Percentiles rank a stretch among this genome's conserved stretches.
phyloP scores from a whole-genome alignment of 2,113 vertebrate genomes.

The Dasypus novemcinctus region DNA sequence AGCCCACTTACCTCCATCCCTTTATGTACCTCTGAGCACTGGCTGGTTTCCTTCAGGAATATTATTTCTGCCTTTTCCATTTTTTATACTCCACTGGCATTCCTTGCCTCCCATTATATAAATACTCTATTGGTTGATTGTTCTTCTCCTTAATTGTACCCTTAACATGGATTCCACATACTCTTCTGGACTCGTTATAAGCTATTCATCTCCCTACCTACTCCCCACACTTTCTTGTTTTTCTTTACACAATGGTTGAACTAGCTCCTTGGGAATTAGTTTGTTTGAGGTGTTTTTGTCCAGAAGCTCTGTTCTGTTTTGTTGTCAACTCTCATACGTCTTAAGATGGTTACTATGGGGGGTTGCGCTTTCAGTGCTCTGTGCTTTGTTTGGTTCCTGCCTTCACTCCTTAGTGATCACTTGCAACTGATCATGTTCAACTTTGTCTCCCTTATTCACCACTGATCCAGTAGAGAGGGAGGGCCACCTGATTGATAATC shows the following conservation, averaged over 20 bases:
- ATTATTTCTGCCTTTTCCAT: constrained; percentile 52
- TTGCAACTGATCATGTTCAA: background rate
- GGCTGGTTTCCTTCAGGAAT: constrained; percentile 31
- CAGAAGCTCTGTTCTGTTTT: background rate
- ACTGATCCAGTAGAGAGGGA: background rate
- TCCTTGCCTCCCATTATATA: constrained; percentile 18
- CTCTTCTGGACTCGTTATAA: constrained; percentile 47
- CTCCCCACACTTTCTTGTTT: background rate
- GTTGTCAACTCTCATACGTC: background rate
- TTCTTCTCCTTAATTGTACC: constrained; percentile 43
- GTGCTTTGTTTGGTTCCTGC: background rate
- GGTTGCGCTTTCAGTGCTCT: background rate
- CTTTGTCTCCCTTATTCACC: background rate
- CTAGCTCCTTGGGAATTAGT: constrained; percentile 27
- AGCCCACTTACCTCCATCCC: background rate
- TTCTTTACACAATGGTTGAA: constrained; percentile 47
- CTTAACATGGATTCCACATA: constrained; percentile 49
- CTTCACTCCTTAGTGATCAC: background rate
- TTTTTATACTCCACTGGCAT: constrained; percentile 19
- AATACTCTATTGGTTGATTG: constrained; percentile 34
- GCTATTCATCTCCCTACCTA: constrained; percentile 27
- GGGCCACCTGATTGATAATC: background rate
- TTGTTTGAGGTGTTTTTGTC: background rate
- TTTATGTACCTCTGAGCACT: background rate
- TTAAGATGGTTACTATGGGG: background rate